Conservation (phyloP, 1,140 invertebrate species). For the Hyphantria cunea region DNA sequence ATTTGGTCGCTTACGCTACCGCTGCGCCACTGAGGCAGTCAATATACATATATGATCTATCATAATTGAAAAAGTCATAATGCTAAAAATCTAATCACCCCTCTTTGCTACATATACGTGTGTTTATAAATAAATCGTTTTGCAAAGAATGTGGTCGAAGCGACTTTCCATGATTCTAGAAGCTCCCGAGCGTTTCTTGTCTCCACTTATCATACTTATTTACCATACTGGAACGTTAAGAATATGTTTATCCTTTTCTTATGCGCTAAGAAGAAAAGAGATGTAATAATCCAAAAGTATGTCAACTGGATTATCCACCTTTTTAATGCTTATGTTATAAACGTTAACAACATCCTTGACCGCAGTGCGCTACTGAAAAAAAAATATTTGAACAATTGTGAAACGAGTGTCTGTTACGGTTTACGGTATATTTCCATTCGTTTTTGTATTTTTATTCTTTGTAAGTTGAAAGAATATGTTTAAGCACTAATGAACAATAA, state of each 20-base stretch:
- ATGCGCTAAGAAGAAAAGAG: background rate
- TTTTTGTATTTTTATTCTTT: background rate
- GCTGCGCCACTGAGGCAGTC: no score
- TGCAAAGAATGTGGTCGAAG: constrained; percentile 53
- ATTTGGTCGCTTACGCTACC: no score
- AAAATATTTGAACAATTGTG: constrained; percentile 21
- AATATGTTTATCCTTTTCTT: constrained; percentile 1
- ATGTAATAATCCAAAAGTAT: background rate
- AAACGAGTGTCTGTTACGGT: background rate
- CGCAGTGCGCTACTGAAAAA: background rate
- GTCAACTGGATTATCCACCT: background rate
- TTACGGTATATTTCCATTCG: constrained; percentile 11
- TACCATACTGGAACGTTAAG: background rate
- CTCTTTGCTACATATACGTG: background rate
- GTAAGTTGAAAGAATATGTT: background rate
- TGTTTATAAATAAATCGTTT: constrained; percentile 39
- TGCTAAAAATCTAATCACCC: no score
- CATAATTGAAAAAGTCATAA: no score
- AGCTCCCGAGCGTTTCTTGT: background rate
- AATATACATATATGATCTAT: no score
- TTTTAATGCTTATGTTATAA: background rate
- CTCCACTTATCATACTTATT: constrained; percentile 1
- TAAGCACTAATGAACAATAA: background rate
- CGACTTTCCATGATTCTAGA: constrained; percentile 48
- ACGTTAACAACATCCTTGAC: background rate